Base-by-base conservation (phyloP, 2,888 invertebrate species). In the Drepanosiphum platanoidis region DNA sequence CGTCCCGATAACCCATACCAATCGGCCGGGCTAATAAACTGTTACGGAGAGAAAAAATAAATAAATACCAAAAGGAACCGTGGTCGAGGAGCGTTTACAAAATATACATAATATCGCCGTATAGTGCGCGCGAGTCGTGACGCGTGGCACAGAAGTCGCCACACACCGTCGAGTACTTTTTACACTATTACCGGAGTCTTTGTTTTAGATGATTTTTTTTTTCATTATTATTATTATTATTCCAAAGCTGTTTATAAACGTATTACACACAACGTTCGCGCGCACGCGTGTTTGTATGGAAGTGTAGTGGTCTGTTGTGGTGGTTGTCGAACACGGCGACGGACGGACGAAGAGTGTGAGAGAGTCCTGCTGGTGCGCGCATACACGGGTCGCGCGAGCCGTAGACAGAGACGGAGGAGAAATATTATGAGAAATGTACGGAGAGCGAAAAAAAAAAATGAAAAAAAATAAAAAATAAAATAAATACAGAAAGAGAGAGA, bases 91-190 rank as follows among this genome's bases (percentile, higher is more conserved):
- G n/a, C 52, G 32, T 52, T n/a, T n/a, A 34, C n/a, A 13, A n/a
- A 75, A 34, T 52, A 58, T n/a, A 46, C 22, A 34, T 34, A 27
- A 11, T 18, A 9, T 42, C 4, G 46, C 13, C 46, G 32, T 22
- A 74, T 22, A 74, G 52, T n/a, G 52, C 27, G 30, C 39, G 64
- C 46, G 15, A 32, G 30, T 82, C 72, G 82, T 82, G 72, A 82
- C 82, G 58, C 82, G 82, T 82, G 82, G 82, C 82, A 82, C 82
- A 72, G 82, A 42, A 82, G 82, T 82, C 82, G 39, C 72, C 36
- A 18, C 68, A 68, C 68, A 68, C 68, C 52, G 52, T 18, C 18
- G 8, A 42, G 46, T n/a, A 61, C 39, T 77, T 61, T 18, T 61
- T 3, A 30, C 11, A 13, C 30, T 13, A 58, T 58, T 72, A 74